Evolutionary conservation across 1,140 invertebrate genomes (phyloP).

Genomic region (Drosophila nannoptera): DNA sequence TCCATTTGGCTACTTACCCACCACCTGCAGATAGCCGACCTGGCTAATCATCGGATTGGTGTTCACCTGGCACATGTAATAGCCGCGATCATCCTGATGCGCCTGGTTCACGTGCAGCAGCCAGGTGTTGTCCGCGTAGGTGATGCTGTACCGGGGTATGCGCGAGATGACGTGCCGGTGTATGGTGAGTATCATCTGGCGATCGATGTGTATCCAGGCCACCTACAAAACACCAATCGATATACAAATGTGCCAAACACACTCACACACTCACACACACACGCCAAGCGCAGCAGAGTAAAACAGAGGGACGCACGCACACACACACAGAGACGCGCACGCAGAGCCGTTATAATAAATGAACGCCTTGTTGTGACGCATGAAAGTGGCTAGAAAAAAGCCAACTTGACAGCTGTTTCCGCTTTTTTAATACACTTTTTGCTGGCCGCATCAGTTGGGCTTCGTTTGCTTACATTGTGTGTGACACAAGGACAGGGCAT

Average conservation of each 20-base stretch:
- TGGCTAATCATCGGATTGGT: slow-evolving; percentile 97
- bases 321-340: neutral
- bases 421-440: slow-evolving; percentile 75
- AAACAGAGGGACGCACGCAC: neutral
- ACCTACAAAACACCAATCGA: slow-evolving; percentile 82
- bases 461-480: slow-evolving; percentile 55
- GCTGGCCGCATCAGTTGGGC: slow-evolving; percentile 46
- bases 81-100: slow-evolving; percentile 92
- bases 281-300: too few species aligned
- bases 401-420: slow-evolving; percentile 74
- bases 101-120: slow-evolving; percentile 91
- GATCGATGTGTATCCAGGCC: slow-evolving; percentile 95
- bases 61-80: slow-evolving; percentile 96
- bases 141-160: slow-evolving; percentile 91
- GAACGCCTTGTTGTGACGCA: slow-evolving; percentile 65
- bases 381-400: slow-evolving; percentile 26
- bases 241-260: slow-evolving; percentile 24
- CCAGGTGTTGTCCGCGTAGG: slow-evolving; percentile 95
- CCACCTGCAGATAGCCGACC: slow-evolving; percentile 95
- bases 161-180: slow-evolving; percentile 93
- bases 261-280: neutral
- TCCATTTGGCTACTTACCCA: slow-evolving; percentile 85
- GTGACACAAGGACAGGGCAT: slow-evolving; percentile 47
- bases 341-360: slow-evolving; percentile 61
- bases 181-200: slow-evolving; percentile 95